A percentile compares a stretch with the other conserved stretches of the same genome.
Evolutionary conservation across 2,888 invertebrate genomes (phyloP).

Genomic region (Idaea straminata): DNA sequence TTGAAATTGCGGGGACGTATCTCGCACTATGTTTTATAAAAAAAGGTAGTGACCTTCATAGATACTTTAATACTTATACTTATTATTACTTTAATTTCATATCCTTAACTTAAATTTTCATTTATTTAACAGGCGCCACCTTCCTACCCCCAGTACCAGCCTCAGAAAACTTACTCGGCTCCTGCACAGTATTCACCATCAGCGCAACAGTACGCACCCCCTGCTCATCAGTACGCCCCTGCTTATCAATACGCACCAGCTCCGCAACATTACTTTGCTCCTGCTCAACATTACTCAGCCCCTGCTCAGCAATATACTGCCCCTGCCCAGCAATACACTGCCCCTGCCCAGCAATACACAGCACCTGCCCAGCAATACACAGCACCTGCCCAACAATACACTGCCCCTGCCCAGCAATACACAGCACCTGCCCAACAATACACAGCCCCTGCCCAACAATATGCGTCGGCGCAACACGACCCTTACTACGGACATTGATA

Average conservation of each 20-base stretch:
- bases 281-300: slow-evolving; percentile 3
- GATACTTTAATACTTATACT: too few species aligned
- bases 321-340: slow-evolving; percentile 15
- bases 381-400: slow-evolving; percentile 6
- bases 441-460: slow-evolving; percentile 3
- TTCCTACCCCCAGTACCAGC: slow-evolving; percentile 4
- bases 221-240: slow-evolving; percentile 3
- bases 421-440: slow-evolving; percentile 8
- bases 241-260: slow-evolving; percentile 16
- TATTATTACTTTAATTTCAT: background rate
- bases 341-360: slow-evolving; percentile 4
- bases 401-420: background rate
- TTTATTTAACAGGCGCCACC: slow-evolving; percentile 20
- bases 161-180: background rate
- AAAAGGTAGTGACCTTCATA: too few species aligned
- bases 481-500: slow-evolving; percentile 63
- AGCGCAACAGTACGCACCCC: background rate
- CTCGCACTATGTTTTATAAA: too few species aligned
- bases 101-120: background rate
- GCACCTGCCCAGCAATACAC: slow-evolving; percentile 9
- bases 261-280: slow-evolving; percentile 6
- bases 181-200: background rate
- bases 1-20: too few species aligned
- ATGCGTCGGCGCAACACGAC: slow-evolving; percentile 38
- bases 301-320: slow-evolving; percentile 10